Conservation (phyloP, 2,113 vertebrate genomes). For the Gnathonemus echidnorhynchus region DNA sequence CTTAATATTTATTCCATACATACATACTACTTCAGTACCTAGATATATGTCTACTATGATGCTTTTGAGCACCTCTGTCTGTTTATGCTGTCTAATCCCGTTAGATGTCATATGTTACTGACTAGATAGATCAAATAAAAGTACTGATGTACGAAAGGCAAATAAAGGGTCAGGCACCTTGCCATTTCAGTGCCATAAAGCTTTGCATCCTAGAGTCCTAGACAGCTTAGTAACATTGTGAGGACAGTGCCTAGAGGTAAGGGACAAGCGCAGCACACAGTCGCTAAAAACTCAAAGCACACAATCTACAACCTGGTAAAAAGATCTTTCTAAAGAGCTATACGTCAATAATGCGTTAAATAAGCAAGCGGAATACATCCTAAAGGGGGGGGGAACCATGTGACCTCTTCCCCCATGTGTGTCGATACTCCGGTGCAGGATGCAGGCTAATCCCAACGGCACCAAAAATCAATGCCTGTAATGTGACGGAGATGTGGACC, state of each 20-base stretch:
- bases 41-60: not conserved
- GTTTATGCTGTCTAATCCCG: not conserved
- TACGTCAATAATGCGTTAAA: not conserved
- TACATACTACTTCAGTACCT: not conserved
- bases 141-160: not conserved
- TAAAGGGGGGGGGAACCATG: not conserved
- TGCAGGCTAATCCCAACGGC: not conserved
- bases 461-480: not conserved
- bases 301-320: not conserved
- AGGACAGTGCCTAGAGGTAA: not conserved
- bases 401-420: not conserved
- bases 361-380: not conserved
- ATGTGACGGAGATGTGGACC: too few relatives aligned
- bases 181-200: not conserved
- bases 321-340: not conserved
- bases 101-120: not conserved
- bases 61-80: not conserved
- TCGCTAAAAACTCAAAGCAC: not conserved
- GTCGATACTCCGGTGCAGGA: not conserved
- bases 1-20: not conserved
- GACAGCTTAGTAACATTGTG: not conserved
- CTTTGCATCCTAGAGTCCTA: not conserved
- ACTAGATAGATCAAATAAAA: not conserved
- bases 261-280: not conserved
- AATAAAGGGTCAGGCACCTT: not conserved